Evolutionary conservation across 2,888 invertebrate species (phyloP).

Genomic region (Andricus curvator): DNA sequence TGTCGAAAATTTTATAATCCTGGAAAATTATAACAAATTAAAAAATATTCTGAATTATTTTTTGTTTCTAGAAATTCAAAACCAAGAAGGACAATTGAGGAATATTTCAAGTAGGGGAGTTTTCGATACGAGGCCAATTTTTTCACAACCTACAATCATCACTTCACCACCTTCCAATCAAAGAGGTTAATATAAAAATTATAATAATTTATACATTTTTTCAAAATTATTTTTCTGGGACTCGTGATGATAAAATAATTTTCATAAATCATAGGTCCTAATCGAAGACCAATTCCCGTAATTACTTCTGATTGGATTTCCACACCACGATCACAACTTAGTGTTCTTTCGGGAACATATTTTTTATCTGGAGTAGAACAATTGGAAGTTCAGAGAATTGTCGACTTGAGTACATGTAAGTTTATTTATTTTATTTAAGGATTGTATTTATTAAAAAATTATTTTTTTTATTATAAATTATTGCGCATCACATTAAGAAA

Average conservation of each 20-base stretch:
- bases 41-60: neutral
- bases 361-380: constrained; percentile 85
- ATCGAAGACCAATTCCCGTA: constrained; percentile 82
- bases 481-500: no score
- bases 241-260: neutral
- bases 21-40: neutral
- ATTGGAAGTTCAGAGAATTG: constrained; percentile 88
- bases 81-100: neutral
- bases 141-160: constrained; percentile 52
- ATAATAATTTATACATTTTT: neutral
- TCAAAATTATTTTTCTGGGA: neutral
- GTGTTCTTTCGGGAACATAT: constrained; percentile 85
- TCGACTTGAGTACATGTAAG: constrained; percentile 87
- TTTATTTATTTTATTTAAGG: constrained; percentile 51
- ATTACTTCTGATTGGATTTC: constrained; percentile 83
- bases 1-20: neutral
- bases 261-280: constrained; percentile 46
- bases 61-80: constrained; percentile 11
- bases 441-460: no score
- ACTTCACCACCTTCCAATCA: constrained; percentile 59
- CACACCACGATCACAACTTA: constrained; percentile 81
- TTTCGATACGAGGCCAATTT: constrained; percentile 2
- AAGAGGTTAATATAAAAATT: constrained; percentile 22
- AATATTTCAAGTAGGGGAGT: neutral
- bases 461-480: no score